phyloP scores from a whole-genome alignment of 2,113 vertebrate genomes.

The Hipposideros armiger region DNA sequence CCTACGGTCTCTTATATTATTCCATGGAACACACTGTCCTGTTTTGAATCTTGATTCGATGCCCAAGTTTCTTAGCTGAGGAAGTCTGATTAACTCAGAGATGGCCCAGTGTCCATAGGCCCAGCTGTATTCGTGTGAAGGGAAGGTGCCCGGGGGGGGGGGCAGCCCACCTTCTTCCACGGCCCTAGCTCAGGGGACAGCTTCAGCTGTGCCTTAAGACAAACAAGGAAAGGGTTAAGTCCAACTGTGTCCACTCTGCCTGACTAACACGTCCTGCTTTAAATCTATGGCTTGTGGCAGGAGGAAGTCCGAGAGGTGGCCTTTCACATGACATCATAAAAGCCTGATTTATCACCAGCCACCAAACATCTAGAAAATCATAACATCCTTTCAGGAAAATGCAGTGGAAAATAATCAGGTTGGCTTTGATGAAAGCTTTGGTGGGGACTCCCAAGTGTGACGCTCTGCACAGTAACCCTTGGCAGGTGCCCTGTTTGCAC shows the following conservation, averaged over 20 bases:
- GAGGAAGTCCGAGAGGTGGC: slow-evolving; percentile 92
- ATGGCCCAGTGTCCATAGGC: not conserved
- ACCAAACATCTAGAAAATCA: slow-evolving; percentile 97
- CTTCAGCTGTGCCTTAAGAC: not conserved
- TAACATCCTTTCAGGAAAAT: slow-evolving; percentile 99
- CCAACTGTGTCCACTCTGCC: slow-evolving; percentile 71
- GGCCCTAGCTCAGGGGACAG: not conserved
- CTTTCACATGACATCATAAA: slow-evolving; percentile 97
- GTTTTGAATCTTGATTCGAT: not conserved
- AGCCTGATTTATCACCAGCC: slow-evolving; percentile 95
- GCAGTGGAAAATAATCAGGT: slow-evolving; percentile 97
- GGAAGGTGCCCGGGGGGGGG: not conserved
- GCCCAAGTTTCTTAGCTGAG: not conserved
- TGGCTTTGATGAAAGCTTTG: slow-evolving; percentile 94
- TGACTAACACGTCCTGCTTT: slow-evolving; percentile 78
- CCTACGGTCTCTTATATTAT: not conserved
- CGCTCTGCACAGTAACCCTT: slow-evolving; percentile 85
- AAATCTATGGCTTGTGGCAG: slow-evolving; percentile 84
- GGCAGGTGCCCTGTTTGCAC: slow-evolving; percentile 82
- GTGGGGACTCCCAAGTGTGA: slow-evolving; percentile 86
- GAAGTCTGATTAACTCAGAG: not conserved
- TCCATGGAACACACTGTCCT: not conserved
- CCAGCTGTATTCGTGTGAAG: not conserved
- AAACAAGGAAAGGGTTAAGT: slow-evolving; percentile 81
- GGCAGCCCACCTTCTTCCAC: not conserved